phyloP scores from a whole-genome alignment of 1,140 invertebrate species.

The Psilanteris sp. region DNA sequence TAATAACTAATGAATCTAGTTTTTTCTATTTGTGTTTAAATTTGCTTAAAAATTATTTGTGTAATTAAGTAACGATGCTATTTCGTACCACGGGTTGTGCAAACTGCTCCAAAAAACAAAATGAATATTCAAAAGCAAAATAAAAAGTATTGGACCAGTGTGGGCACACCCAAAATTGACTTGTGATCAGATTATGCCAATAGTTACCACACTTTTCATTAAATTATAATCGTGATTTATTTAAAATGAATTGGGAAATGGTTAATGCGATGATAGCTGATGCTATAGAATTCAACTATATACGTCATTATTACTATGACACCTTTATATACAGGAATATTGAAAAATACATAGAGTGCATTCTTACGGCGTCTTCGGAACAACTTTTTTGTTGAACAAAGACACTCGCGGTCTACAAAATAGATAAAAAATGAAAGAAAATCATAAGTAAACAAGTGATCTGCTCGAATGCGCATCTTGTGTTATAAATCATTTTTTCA shows the following conservation, averaged over 20 bases:
- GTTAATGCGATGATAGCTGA: slow-evolving; percentile 38
- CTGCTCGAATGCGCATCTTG: slow-evolving; percentile 8
- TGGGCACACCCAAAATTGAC: neutral
- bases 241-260: slow-evolving; percentile 22
- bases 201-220: slow-evolving; percentile 20
- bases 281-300: slow-evolving; percentile 16
- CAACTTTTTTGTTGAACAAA: neutral
- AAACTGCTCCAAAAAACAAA: neutral
- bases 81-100: neutral
- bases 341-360: slow-evolving; percentile 62
- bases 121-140: no score
- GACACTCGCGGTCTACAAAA: neutral
- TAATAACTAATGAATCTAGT: neutral
- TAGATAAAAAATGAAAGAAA: neutral
- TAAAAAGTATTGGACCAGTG: neutral
- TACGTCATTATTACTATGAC: slow-evolving; percentile 25
- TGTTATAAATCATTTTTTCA: slow-evolving; percentile 39
- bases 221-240: slow-evolving; percentile 5
- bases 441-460: slow-evolving; percentile 10
- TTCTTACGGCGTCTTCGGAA: slow-evolving; percentile 6
- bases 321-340: slow-evolving; percentile 55
- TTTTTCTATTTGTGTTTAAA: no score
- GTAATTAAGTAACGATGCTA: slow-evolving; percentile 5
- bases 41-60: slow-evolving; percentile 5
- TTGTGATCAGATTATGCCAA: slow-evolving; percentile 38